A percentile compares a stretch with the other conserved stretches of the same genome.
Conservation (phyloP, 1,140 invertebrate species). For the Zophobas atratus region DNA sequence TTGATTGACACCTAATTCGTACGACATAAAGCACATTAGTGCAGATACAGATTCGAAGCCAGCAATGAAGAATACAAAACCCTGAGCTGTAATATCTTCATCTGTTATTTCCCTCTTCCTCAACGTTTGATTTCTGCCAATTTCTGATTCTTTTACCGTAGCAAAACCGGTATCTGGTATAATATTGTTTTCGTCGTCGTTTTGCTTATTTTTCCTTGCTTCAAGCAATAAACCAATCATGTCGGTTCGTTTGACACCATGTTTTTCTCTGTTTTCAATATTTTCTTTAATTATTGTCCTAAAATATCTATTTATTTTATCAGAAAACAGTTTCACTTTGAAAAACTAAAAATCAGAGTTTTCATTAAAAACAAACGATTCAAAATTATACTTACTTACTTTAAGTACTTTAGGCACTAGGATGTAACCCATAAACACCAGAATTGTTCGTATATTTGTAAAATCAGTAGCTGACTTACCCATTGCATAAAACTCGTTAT, state of each 20-base stretch:
- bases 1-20: slow-evolving; percentile 70
- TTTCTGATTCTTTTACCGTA: too few relatives aligned
- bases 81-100: slow-evolving; percentile 60
- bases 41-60: slow-evolving; percentile 5
- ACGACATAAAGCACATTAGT: slow-evolving; percentile 56
- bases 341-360: not conserved
- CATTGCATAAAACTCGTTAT: not conserved
- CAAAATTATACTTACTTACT: not conserved
- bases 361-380: not conserved
- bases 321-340: not conserved
- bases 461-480: not conserved
- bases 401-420: not conserved
- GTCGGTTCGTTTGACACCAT: not conserved
- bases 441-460: not conserved
- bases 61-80: slow-evolving; percentile 64
- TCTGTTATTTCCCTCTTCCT: slow-evolving; percentile 25
- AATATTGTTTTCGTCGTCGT: too few relatives aligned
- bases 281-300: too few relatives aligned
- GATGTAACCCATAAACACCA: not conserved
- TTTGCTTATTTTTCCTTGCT: not conserved
- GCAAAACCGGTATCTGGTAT: not conserved
- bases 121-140: too few relatives aligned
- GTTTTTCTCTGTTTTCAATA: too few relatives aligned
- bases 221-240: not conserved
- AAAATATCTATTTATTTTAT: not conserved